These are phyloP conservation scores for Conger conger DNA, from an alignment of 2,113 vertebrate species.

Conservation along the genomic window DNA sequence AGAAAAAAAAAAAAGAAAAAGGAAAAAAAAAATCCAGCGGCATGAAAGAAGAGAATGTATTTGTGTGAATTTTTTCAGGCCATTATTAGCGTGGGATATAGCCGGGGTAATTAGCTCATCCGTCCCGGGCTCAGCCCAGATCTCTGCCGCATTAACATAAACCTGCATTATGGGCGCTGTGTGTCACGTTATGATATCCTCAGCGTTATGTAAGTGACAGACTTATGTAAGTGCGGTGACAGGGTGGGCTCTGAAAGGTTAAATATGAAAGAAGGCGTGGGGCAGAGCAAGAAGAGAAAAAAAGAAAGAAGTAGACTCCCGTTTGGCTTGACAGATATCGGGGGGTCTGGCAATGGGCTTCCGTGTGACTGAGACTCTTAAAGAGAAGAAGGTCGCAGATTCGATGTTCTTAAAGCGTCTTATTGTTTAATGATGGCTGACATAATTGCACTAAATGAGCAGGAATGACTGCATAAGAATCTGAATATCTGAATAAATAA, in stretches of 20 bases:
- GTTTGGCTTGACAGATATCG: conserved; percentile 39
- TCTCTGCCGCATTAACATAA: conserved; percentile 33
- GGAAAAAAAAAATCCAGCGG: conserved; percentile 10
- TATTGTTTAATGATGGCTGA: conserved; percentile 4
- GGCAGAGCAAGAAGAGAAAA: conserved; percentile 3
- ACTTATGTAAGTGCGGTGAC: conserved; percentile 46
- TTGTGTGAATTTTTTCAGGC: conserved; percentile 39
- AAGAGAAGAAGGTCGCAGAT: conserved; percentile 26
- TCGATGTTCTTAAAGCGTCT: not conserved
- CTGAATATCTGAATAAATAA: not conserved
- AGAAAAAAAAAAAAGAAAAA: conserved; percentile 32
- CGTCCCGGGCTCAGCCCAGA: conserved; percentile 32
- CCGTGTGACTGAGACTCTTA: conserved; percentile 30
- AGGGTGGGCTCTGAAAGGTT: conserved; percentile 32
- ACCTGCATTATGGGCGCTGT: conserved; percentile 30
- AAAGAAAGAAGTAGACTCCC: conserved; percentile 32
- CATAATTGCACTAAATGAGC: not conserved
- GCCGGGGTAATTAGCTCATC: conserved; percentile 43
- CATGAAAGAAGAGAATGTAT: conserved; percentile 37
- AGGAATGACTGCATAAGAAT: not conserved
- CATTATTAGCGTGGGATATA: conserved; percentile 45
- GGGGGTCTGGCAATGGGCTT: conserved; percentile 32
- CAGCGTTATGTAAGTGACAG: conserved; percentile 46
- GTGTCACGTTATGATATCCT: conserved; percentile 34
- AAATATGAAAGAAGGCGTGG: conserved; percentile 34